Base-by-base conservation (phyloP, 2,888 invertebrate species). In the Micoletzkya japonica region DNA sequence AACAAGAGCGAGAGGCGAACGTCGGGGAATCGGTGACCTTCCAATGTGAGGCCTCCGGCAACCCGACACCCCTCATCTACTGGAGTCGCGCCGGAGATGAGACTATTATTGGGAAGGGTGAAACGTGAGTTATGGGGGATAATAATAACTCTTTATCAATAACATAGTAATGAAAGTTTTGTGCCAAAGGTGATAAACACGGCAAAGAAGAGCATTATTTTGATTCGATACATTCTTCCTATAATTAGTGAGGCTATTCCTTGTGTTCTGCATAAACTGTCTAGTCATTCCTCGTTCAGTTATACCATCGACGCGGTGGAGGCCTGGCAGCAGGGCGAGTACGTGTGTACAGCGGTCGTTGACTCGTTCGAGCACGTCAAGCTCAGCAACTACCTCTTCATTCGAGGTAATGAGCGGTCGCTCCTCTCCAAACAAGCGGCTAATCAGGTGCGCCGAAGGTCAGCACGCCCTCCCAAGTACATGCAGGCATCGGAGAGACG, bases 341-440 rank as follows among this genome's bases (percentile, higher is more conserved):
- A 85, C 71, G 75, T 77, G 26, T 85, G 85, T 68, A 76, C 77
- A 28, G 85, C 85, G 0, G 73, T 72, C 0, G 78, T 81, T 2
- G 76, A 77, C 10, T 81, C 82, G 0, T 86, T 84, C 71, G 64
- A 73, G 28, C 72, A 75, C 54, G 76, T 74, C 30, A 72, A 71
- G 20, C 64, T 81, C 39, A 72, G 76, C 6, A 78, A 84, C 71
- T 77, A 73, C 69, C 71, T 84, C 26, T 81, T 81, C 70, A 76
- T 84, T 52, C 73, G 83, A 76, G 83, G 83, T 74, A 50, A 26
- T 10, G 10, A n/a, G n/a, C n/a, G n/a, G n/a, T n/a, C n/a, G 14
- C 49, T 20, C 49, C 14, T 44, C 49, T 44, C n/a, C n/a, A n/a
- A n/a, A n/a, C n/a, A n/a, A n/a, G n/a, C n/a, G n/a, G n/a, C n/a